These are phyloP conservation scores for Mustela nigripes DNA, from an alignment of 2,113 vertebrate genomes.

Conservation along the genomic window DNA sequence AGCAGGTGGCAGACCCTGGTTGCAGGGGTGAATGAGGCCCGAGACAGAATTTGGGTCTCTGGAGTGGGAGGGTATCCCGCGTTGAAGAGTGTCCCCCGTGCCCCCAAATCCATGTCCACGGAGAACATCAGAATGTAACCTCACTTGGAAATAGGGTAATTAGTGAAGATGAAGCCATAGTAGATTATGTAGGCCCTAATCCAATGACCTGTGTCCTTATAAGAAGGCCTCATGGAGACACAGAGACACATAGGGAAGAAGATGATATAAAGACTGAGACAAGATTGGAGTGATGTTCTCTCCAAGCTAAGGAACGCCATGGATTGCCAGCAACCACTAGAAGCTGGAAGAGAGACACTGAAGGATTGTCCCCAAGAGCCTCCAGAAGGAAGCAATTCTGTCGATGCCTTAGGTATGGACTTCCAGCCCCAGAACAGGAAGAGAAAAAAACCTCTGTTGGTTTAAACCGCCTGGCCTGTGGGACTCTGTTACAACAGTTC, in stretches of 20 bases:
- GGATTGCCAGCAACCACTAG: not conserved
- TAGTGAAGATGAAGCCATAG: not conserved
- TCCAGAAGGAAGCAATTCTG: not conserved
- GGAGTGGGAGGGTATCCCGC: not conserved
- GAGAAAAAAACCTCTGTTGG: not conserved
- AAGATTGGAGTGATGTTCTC: not conserved
- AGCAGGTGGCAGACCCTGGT: not conserved
- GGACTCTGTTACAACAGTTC: not conserved
- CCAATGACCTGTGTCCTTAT: not conserved
- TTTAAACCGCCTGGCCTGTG: not conserved
- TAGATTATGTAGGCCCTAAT: not conserved
- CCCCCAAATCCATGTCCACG: not conserved
- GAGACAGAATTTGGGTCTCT: not conserved
- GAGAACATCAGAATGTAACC: not conserved
- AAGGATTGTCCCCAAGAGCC: not conserved
- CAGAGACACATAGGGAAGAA: not conserved
- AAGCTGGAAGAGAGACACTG: not conserved
- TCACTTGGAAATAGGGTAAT: not conserved
- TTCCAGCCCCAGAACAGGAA: not conserved
- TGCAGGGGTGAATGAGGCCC: not conserved
- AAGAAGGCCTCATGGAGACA: not conserved
- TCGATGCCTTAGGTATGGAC: not conserved
- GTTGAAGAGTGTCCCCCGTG: not conserved
- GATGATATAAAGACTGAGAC: not conserved
- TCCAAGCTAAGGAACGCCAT: not conserved